Evolutionary conservation across 2,888 invertebrate genomes (phyloP).

Genomic region (Trilocha varians): DNA sequence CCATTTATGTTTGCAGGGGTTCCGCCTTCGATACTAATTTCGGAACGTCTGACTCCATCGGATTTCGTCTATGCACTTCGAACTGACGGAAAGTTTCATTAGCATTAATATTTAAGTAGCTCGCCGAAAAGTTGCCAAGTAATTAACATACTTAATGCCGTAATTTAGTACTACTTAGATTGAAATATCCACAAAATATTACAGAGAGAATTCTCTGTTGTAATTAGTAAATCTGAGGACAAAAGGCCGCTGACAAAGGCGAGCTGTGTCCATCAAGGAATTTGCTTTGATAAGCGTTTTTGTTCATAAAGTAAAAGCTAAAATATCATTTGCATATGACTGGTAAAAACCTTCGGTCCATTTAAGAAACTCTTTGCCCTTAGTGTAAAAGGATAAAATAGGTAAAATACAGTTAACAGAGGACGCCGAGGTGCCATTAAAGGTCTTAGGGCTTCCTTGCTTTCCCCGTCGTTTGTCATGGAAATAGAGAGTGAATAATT

Average conservation of each 20-base stretch:
- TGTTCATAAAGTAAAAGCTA: conserved; percentile 53
- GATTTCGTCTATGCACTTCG: conserved; percentile 25
- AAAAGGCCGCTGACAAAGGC: conserved; percentile 17
- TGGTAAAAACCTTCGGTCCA: conserved; percentile 58
- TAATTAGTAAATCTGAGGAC: conserved; percentile 2
- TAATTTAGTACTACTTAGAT: conserved; percentile 11
- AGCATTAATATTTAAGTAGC: conserved; percentile 19
- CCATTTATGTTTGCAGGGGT: conserved; percentile 53
- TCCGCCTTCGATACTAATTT: conserved; percentile 39
- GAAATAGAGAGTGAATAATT: conserved; percentile 68
- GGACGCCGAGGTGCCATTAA: conserved; percentile 47
- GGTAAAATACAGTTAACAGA: conserved; percentile 35
- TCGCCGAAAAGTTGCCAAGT: conserved; percentile 13
- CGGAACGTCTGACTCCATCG: conserved; percentile 26
- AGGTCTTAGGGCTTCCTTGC: conserved; percentile 54
- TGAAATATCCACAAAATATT: not conserved
- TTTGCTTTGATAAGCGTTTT: conserved; percentile 39
- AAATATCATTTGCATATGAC: conserved; percentile 59
- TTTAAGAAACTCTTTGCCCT: conserved; percentile 42
- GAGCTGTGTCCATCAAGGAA: conserved; percentile 21
- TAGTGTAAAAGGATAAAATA: conserved; percentile 37
- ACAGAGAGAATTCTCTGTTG: not conserved
- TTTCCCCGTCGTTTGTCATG: conserved; percentile 59
- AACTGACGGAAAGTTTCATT: conserved; percentile 20
- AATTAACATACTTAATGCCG: conserved; percentile 14